Evolutionary conservation across 2,113 vertebrate species (phyloP), one percentile per base, ranked within the genome.

Genomic region (Phrynosoma blainvillii): DNA sequence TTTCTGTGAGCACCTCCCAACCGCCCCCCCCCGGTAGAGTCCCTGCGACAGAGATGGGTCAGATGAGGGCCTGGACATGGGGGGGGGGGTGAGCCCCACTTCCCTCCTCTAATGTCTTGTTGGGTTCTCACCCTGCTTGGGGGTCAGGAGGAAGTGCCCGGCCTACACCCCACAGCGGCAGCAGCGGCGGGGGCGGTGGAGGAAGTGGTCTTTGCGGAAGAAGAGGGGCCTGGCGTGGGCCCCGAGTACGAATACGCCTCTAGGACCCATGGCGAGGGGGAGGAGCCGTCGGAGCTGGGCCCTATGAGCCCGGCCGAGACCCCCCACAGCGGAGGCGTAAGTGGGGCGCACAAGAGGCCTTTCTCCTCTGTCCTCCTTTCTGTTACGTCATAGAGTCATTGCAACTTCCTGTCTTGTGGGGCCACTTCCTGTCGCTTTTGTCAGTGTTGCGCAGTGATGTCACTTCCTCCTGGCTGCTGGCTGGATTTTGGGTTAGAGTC

Each of bases 191-290:
- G 14, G 84, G 59, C 52, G 82, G 25, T 89, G 18, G 70, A 82
- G 78, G 93, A 93, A 5, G 96, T 96, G 81, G 94, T 89, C 88
- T 97, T 97, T 92, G 92, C 93, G 16, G 96, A 97, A 93, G 97
- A 97, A 94, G 89, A 97, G 90, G 94, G 40, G 30, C 82, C 74
- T 0, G 42, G 89, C 20, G 79, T 81, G 32, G 92, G 75, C 20
- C 90, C 71, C 81, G 97, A 97, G 92, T 98, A 98, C 93, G 98
- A 98, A 94, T 98, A 98, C 96, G 95, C 96, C 96, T 98, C 98
- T 96, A 97, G 95, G 88, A 97, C 97, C 94, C 98, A 98, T 93
- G 96, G 42, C 40, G 97, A 98, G 92, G 93, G 96, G 88, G 93
- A 89, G 0, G 84, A 87, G 84, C 85, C 70, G 42, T 68, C 92